phyloP scores from a whole-genome alignment of 2,888 invertebrate genomes.

The Fragum whitleyi region DNA sequence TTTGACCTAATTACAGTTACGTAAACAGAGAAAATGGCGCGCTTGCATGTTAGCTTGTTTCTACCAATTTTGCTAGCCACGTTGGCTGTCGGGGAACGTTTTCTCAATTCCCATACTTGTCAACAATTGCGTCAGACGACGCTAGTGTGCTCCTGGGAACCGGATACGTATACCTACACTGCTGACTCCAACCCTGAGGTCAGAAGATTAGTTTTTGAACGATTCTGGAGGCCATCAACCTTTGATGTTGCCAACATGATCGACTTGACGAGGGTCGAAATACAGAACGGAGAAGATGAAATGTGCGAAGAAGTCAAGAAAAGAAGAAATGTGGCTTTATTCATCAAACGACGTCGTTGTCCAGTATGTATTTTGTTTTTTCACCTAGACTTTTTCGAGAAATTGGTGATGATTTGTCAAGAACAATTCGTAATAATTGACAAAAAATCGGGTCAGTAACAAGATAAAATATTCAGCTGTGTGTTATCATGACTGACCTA shows the following conservation, averaged over 20 bases:
- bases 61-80: no score
- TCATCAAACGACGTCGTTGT: not conserved
- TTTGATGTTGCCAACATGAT: not conserved
- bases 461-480: no score
- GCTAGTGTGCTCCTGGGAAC: not conserved
- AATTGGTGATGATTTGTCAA: no score
- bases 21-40: no score
- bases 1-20: no score
- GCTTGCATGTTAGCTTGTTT: no score
- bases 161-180: not conserved
- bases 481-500: no score
- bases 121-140: not conserved
- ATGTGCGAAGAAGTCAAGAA: not conserved
- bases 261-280: not conserved
- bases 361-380: not conserved
- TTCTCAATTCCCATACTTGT: not conserved
- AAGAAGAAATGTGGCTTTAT: not conserved
- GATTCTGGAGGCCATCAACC: slow-evolving; percentile 5
- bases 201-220: not conserved
- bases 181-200: not conserved
- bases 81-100: no score
- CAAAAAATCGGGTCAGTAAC: no score
- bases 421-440: no score
- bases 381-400: no score
- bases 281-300: not conserved